Evolutionary conservation across 2,888 invertebrate species (phyloP).

Genomic region (Siphlonurus alternatus): DNA sequence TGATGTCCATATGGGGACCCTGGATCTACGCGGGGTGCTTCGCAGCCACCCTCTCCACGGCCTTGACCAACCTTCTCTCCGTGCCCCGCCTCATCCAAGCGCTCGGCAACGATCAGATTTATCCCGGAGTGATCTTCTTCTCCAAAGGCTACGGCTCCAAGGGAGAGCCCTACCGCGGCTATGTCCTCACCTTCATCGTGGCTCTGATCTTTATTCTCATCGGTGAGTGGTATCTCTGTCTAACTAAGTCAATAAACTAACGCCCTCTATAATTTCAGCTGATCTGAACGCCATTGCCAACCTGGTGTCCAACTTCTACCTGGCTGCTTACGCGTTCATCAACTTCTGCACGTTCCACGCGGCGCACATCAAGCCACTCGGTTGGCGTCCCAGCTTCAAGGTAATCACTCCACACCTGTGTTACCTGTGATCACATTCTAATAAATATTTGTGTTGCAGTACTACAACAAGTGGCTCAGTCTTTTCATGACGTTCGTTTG

Average conservation of each 20-base stretch:
- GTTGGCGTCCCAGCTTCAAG: conserved; percentile 77
- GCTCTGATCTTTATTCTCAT: conserved; percentile 74
- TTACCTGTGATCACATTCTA: neutral
- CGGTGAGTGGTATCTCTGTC: conserved; percentile 50
- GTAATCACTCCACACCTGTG: conserved; percentile 28
- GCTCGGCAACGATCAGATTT: conserved; percentile 82
- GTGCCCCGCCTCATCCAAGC: conserved; percentile 83
- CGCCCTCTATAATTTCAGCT: conserved; percentile 34
- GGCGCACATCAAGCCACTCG: conserved; percentile 66
- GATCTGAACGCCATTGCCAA: conserved; percentile 81
- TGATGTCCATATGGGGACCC: conserved; percentile 78
- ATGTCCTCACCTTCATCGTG: conserved; percentile 80
- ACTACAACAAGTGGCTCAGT: conserved; percentile 84
- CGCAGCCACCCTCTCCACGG: conserved; percentile 92
- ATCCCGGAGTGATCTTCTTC: conserved; percentile 85
- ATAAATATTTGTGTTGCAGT: conserved; percentile 37
- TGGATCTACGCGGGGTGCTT: conserved; percentile 93
- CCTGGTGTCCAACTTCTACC: conserved; percentile 85
- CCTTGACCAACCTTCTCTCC: conserved; percentile 83
- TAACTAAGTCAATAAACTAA: neutral
- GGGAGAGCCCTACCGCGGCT: conserved; percentile 79
- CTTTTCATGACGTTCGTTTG: conserved; percentile 66
- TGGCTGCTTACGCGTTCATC: conserved; percentile 85
- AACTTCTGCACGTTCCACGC: conserved; percentile 94
- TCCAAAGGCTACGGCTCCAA: conserved; percentile 75